Conservation (phyloP, 1,140 invertebrate species). For the Dinoponera quadriceps region DNA sequence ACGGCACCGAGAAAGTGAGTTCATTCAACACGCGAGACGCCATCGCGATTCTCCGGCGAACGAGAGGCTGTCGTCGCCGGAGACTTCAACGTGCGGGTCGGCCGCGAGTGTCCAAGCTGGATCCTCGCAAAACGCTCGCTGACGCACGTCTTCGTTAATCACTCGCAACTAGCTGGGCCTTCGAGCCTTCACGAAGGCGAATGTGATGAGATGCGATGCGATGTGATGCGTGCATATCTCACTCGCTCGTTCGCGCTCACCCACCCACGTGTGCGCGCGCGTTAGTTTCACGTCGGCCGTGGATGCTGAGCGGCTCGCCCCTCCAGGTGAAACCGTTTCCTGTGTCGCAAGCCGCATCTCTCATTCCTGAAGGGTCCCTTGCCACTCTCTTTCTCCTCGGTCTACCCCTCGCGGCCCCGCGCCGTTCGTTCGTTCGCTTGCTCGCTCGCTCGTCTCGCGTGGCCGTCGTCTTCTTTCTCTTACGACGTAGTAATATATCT, state of each 20-base stretch:
- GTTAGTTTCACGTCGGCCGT: slow-evolving; percentile 18
- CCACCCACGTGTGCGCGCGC: slow-evolving; percentile 65
- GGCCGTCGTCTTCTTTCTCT: slow-evolving; percentile 68
- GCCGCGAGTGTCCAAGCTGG: too few relatives aligned
- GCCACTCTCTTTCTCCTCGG: slow-evolving; percentile 42
- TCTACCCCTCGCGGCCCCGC: neutral
- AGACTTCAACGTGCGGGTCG: too few relatives aligned
- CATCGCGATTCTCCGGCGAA: too few relatives aligned
- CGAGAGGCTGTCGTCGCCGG: too few relatives aligned
- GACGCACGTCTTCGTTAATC: too few relatives aligned
- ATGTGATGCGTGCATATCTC: too few relatives aligned
- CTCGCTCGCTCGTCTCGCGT: slow-evolving; percentile 14
- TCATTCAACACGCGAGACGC: too few relatives aligned
- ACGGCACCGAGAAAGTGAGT: too few relatives aligned
- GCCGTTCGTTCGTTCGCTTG: slow-evolving; percentile 5
- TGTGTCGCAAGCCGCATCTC: slow-evolving; percentile 81
- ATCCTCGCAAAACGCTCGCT: too few relatives aligned
- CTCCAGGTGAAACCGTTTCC: slow-evolving; percentile 80
- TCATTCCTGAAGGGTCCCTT: slow-evolving; percentile 70
- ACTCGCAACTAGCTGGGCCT: too few relatives aligned
- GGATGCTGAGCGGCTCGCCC: slow-evolving; percentile 64
- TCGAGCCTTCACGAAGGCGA: too few relatives aligned
- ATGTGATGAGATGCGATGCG: too few relatives aligned
- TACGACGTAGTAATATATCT: slow-evolving; percentile 74
- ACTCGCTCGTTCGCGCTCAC: slow-evolving; percentile 43